Evolutionary conservation across 2,113 vertebrate genomes (phyloP).

Genomic region (Hydropotes inermis): DNA sequence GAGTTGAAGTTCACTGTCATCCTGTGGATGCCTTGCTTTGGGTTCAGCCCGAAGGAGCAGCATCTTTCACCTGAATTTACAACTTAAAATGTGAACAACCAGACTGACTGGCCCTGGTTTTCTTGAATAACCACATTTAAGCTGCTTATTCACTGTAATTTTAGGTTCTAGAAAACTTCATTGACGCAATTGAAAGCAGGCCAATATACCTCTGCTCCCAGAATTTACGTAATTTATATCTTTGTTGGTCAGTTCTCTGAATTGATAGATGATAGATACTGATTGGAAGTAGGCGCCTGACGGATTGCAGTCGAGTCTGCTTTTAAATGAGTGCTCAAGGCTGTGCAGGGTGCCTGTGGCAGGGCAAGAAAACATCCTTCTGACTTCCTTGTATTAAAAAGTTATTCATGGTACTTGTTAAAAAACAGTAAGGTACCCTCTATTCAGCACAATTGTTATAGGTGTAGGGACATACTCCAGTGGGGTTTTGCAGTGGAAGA

Average conservation of each 20-base stretch:
- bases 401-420: not conserved
- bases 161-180: not conserved
- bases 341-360: not conserved
- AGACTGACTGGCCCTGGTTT: not conserved
- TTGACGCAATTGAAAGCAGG: not conserved
- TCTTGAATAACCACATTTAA: not conserved
- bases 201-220: conserved; percentile 19
- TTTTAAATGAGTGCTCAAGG: not conserved
- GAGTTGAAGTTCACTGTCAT: not conserved
- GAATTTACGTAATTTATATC: conserved; percentile 60
- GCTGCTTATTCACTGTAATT: not conserved
- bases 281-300: not conserved
- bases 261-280: not conserved
- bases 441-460: not conserved
- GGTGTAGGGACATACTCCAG: not conserved
- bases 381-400: not conserved
- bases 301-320: not conserved
- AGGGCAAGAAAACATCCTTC: not conserved
- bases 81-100: not conserved
- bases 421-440: not conserved
- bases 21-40: not conserved
- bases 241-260: conserved; percentile 38
- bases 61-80: not conserved
- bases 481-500: not conserved
- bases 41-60: not conserved